Evolutionary conservation across 2,888 invertebrate genomes (phyloP).

Genomic region (Mechanitis messenoides): DNA sequence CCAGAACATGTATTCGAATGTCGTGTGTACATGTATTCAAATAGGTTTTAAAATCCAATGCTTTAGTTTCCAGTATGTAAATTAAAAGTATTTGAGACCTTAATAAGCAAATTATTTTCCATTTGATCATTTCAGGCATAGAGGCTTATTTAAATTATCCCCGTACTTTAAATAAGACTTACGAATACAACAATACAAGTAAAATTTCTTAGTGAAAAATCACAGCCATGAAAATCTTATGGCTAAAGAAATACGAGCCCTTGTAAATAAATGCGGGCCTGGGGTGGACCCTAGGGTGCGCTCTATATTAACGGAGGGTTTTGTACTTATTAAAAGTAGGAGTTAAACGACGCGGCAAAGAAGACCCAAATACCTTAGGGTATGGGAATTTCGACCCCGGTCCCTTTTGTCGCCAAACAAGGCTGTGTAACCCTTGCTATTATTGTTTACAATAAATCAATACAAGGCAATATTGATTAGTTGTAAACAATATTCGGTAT

Average conservation of each 20-base stretch:
- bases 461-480: background rate
- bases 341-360: slow-evolving; percentile 47
- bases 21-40: too few relatives aligned
- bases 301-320: slow-evolving; percentile 68
- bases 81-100: too few relatives aligned
- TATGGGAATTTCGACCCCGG: slow-evolving; percentile 27
- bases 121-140: background rate
- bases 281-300: slow-evolving; percentile 49
- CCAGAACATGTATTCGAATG: too few relatives aligned
- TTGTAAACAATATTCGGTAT: too few relatives aligned
- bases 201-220: slow-evolving; percentile 53
- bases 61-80: too few relatives aligned
- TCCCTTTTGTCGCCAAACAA: slow-evolving; percentile 15
- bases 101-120: background rate
- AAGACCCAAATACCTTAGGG: slow-evolving; percentile 56
- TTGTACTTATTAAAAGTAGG: slow-evolving; percentile 62
- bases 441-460: background rate
- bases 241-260: slow-evolving; percentile 50
- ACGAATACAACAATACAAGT: slow-evolving; percentile 51
- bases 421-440: background rate
- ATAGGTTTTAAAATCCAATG: too few relatives aligned
- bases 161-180: background rate
- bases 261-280: slow-evolving; percentile 40
- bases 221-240: slow-evolving; percentile 49
- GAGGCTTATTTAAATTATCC: slow-evolving; percentile 8